phyloP scores from a whole-genome alignment of 2,888 invertebrate genomes.

The Platerodrilus igneus region DNA sequence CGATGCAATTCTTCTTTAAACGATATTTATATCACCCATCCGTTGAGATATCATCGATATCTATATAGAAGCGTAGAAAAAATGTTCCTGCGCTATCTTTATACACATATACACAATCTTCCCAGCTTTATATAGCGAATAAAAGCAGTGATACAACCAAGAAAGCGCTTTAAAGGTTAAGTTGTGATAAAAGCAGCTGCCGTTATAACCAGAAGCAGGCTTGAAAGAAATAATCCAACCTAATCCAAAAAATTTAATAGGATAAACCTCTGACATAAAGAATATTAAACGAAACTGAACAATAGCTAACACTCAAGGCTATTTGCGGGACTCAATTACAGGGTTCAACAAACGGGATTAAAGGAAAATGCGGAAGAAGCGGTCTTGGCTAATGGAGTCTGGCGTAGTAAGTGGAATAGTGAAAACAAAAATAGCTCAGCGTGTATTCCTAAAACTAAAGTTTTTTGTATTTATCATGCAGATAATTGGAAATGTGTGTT shows the following conservation, averaged over 20 bases:
- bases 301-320: slow-evolving; percentile 9
- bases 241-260: not conserved
- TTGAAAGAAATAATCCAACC: not conserved
- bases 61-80: slow-evolving; percentile 4
- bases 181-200: not conserved
- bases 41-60: slow-evolving; percentile 1
- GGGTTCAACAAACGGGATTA: slow-evolving; percentile 9
- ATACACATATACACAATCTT: not conserved
- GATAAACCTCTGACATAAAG: not conserved
- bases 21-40: slow-evolving; percentile 5
- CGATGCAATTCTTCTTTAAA: slow-evolving; percentile 10
- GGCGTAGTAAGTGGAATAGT: too few species aligned
- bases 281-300: not conserved
- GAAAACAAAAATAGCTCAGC: too few species aligned
- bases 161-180: not conserved
- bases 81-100: slow-evolving; percentile 1
- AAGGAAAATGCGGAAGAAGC: slow-evolving; percentile 7
- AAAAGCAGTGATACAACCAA: not conserved
- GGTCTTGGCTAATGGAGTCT: slow-evolving; percentile 13
- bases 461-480: too few species aligned
- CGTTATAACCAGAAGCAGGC: not conserved
- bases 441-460: too few species aligned
- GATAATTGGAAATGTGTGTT: too few species aligned
- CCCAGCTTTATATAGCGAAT: not conserved
- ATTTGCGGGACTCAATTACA: slow-evolving; percentile 10